phyloP scores from a whole-genome alignment of 30 jellyfish, hydroid and myxozoan genomes.

The Nemopilema nomurai region DNA sequence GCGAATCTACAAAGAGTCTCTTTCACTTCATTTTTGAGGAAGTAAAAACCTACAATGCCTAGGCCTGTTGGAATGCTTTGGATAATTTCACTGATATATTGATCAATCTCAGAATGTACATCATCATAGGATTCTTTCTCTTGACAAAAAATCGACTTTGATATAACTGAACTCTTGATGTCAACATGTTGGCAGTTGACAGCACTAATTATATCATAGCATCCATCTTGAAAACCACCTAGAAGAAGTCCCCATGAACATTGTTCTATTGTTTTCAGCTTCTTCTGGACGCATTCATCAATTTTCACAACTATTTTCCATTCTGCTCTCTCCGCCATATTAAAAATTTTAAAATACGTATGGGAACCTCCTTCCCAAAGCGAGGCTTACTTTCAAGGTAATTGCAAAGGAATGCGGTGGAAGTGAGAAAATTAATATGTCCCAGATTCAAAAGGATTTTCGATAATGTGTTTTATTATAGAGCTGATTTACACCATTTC shows the following conservation, averaged over 20 bases:
- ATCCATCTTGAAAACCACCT: neutral
- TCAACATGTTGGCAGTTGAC: neutral
- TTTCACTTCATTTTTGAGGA: neutral
- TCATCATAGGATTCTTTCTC: neutral
- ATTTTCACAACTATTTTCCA: neutral
- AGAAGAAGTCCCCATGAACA: constrained; percentile 54
- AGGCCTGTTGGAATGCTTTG: constrained; percentile 28
- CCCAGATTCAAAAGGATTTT: too few species aligned
- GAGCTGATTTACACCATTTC: too few species aligned
- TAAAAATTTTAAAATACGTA: neutral
- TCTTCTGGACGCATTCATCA: neutral
- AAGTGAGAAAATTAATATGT: too few species aligned
- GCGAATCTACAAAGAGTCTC: neutral
- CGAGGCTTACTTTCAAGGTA: too few species aligned
- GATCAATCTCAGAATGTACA: neutral
- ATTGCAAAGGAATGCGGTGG: too few species aligned
- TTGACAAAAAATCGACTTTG: neutral
- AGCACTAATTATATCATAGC: neutral
- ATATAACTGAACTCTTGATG: neutral
- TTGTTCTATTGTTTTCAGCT: neutral
- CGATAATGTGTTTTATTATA: too few species aligned
- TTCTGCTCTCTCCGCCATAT: neutral
- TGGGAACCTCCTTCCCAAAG: neutral
- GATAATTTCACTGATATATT: neutral
- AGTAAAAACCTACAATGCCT: constrained; percentile 23